These are phyloP conservation scores for Amphiduros pacificus DNA, from an alignment of 2,888 invertebrate genomes.

Conservation along the genomic window DNA sequence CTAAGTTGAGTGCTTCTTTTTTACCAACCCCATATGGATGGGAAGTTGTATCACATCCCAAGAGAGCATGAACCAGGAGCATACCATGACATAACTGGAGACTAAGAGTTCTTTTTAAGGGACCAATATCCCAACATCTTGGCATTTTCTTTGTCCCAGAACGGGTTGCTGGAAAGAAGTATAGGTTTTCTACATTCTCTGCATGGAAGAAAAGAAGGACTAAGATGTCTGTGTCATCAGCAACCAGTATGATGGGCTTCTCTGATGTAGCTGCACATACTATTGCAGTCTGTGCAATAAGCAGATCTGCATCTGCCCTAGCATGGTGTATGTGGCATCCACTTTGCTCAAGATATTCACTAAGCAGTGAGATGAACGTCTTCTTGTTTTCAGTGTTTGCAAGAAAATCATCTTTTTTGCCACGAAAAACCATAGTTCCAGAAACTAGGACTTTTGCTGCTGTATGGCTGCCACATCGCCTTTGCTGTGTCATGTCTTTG, in stretches of 20 bases:
- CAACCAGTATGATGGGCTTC: constrained; percentile 27
- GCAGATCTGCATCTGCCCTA: constrained; percentile 34
- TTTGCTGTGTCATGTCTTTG: constrained; percentile 33
- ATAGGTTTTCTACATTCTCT: not conserved
- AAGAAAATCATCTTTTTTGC: constrained; percentile 34
- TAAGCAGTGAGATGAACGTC: constrained; percentile 28
- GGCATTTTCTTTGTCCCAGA: too few relatives aligned
- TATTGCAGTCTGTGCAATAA: constrained; percentile 33
- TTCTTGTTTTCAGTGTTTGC: constrained; percentile 35
- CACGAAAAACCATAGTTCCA: constrained; percentile 22
- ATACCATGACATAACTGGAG: not conserved
- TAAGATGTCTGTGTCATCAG: constrained; percentile 39
- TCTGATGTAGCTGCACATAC: not conserved
- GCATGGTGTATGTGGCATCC: constrained; percentile 27
- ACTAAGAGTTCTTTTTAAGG: not conserved
- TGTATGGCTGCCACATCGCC: constrained; percentile 27
- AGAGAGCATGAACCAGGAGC: not conserved
- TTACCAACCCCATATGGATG: not conserved
- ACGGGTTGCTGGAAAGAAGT: too few relatives aligned
- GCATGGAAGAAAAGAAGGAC: constrained; percentile 25
- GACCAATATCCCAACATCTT: too few relatives aligned
- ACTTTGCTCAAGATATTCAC: constrained; percentile 8
- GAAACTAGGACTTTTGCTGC: constrained; percentile 26
- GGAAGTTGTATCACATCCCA: constrained; percentile 3
- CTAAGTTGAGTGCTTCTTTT: not conserved